Evolutionary conservation across 2,113 vertebrate species (phyloP), one percentile per base, ranked within the genome.

Genomic region (Falco punctatus): DNA sequence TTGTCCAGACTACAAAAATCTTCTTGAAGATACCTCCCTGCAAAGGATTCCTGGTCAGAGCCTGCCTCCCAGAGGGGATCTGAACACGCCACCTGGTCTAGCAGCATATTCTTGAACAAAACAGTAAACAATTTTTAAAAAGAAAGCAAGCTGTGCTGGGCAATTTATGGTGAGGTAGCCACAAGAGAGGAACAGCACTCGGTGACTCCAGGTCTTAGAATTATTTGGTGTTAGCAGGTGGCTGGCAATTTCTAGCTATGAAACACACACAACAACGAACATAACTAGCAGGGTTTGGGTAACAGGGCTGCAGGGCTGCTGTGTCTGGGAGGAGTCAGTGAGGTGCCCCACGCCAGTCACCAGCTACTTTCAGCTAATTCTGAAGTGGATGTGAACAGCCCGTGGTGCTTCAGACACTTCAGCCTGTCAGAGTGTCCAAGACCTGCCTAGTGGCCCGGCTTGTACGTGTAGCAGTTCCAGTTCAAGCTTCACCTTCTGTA

Each of bases 91-190:
- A 98, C 90, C 88, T 97, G 97, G 69, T 98, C 98, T 28, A 99
- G 98, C 98, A 99, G 98, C 98, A 98, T 99, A 80, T 98, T 99
- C 95, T 96, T 66, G 48, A 92, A 19, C 2, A 28, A 10, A 15
- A 57, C 10, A 27, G 33, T 27, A 38, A 75, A 80, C 17, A 44
- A n/a, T 38, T 65, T 27, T 38, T 15, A 92, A 92, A 87, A 59
- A 16, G 22, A 38, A 80, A 58, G 26, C 17, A 40, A 49, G 27
- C 14, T 57, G 15, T 48, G 51, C 17, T 59, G 17, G 35, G 44
- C 26, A 30, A 11, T 78, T 59, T 44, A 46, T 13, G 32, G 24
- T 26, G 46, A 61, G 35, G 35, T 26, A 69, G 35, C 32, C 32
- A 11, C 26, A 61, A 32, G 16, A 52, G 44, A n/a, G 26, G 44